Conservation (phyloP, 2,113 vertebrate genomes). For the Falcunculus frontatus region DNA sequence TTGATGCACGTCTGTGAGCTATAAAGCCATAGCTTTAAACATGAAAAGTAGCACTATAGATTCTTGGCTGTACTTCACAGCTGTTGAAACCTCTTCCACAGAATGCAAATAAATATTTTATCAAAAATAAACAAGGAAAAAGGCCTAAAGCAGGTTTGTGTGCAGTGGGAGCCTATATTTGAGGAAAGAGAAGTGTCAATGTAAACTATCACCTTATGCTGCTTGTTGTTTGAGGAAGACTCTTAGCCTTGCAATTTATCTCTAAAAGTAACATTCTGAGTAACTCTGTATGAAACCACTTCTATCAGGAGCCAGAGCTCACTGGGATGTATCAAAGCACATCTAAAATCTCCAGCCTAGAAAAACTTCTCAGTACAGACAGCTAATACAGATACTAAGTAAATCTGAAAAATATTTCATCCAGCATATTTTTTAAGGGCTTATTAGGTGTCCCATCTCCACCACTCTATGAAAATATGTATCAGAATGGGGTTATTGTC, state of each 20-base stretch:
- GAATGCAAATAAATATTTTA: conserved; percentile 33
- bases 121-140: not conserved
- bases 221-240: not conserved
- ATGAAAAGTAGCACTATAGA: not conserved
- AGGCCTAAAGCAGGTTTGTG: not conserved
- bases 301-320: not conserved
- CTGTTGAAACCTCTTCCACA: not conserved
- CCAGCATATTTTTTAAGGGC: not conserved
- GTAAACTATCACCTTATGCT: not conserved
- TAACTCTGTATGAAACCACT: not conserved
- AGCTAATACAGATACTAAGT: not conserved
- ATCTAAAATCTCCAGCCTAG: not conserved
- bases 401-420: not conserved
- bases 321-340: not conserved
- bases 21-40: not conserved
- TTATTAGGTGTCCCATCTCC: not conserved
- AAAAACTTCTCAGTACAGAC: not conserved
- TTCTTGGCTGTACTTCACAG: not conserved
- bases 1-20: accelerated
- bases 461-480: not conserved
- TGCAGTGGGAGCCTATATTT: not conserved
- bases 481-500: not conserved
- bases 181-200: not conserved
- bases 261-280: not conserved
- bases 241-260: not conserved